Percentiles rank a stretch among this genome's conserved stretches.
Evolutionary conservation across 2,113 vertebrate species (phyloP).

Genomic region (Chamaetylas fuelleborni): DNA sequence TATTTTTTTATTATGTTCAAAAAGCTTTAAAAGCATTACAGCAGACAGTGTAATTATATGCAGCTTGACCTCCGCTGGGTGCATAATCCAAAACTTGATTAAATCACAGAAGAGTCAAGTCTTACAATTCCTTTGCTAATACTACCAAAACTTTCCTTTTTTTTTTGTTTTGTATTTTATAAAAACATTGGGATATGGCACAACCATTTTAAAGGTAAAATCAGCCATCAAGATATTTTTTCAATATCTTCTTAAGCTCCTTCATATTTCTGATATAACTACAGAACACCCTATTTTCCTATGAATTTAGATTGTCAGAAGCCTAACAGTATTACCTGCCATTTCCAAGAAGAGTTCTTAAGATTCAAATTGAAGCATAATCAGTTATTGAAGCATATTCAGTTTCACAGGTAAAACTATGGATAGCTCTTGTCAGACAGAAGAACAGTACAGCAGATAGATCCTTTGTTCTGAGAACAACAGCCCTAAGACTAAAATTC

Average conservation of each 20-base stretch:
- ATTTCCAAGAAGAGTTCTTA: not conserved
- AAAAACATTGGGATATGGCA: not conserved
- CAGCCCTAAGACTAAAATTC: not conserved
- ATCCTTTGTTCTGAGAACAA: not conserved
- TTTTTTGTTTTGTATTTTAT: not conserved
- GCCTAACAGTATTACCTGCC: not conserved
- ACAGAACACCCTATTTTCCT: not conserved
- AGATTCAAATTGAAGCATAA: not conserved
- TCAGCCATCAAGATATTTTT: not conserved
- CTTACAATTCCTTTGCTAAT: not conserved
- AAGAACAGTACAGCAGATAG: not conserved
- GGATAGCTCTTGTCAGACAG: not conserved
- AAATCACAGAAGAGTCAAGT: not conserved
- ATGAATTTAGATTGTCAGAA: fast-evolving
- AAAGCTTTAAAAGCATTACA: not conserved
- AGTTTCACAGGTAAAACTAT: not conserved
- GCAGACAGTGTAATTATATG: not conserved
- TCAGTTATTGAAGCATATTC: not conserved
- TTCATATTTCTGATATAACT: not conserved
- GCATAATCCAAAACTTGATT: not conserved
- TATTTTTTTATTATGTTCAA: not conserved
- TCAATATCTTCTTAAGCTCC: not conserved
- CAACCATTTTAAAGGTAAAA: not conserved
- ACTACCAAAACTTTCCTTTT: not conserved
- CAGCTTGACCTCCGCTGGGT: not conserved